Evolutionary conservation across 2,113 vertebrate genomes (phyloP).

Genomic region (Psilopogon haemacephalus): DNA sequence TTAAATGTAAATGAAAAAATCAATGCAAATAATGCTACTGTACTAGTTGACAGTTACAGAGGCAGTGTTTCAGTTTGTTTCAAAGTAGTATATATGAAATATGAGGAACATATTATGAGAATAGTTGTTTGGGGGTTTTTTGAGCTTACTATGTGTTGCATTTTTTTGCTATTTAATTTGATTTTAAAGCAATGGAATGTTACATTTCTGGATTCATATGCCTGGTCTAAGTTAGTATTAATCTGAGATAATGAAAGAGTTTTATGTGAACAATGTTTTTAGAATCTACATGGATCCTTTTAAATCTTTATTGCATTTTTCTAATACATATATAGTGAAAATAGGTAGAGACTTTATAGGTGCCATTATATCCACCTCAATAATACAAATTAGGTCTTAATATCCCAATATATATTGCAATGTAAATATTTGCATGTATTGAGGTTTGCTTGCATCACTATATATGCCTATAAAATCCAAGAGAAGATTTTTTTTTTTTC

Average conservation of each 20-base stretch:
- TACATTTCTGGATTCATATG: neutral
- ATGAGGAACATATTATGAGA: neutral
- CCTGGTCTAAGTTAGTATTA: neutral
- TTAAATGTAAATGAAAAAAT: neutral
- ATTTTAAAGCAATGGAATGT: neutral
- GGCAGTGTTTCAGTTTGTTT: neutral
- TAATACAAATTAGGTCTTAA: neutral
- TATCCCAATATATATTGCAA: neutral
- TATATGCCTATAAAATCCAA: neutral
- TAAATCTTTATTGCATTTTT: neutral
- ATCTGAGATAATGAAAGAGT: neutral
- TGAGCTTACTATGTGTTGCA: neutral
- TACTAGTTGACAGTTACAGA: neutral
- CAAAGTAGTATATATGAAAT: neutral
- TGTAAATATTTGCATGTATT: neutral
- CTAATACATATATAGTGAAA: neutral
- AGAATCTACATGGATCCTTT: neutral
- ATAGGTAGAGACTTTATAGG: neutral
- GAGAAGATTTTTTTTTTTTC: neutral
- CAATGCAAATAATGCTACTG: neutral
- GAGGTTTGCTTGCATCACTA: neutral
- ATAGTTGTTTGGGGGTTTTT: neutral
- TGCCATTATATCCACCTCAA: neutral
- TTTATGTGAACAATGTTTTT: neutral
- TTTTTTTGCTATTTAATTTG: neutral